Base-by-base conservation (phyloP, 2,888 invertebrate species). In the Galerucella pusilla region DNA sequence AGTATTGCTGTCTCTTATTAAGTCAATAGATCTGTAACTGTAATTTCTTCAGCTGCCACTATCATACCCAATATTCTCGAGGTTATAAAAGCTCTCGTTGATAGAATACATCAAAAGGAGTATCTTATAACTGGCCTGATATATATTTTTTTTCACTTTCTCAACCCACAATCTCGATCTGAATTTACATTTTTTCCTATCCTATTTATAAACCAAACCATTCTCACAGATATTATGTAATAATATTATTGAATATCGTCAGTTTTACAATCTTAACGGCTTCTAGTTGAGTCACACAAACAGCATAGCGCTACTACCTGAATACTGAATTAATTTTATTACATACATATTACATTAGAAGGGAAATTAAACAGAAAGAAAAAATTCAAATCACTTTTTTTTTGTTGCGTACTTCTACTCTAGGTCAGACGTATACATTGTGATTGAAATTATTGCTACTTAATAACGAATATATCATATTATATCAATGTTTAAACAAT, bases 261-360 rank as follows among this genome's bases (percentile, higher is more conserved):
- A 42, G 16, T 42, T 63, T n/a, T 63, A 63, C 63, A 63, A 63
- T 6, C 42, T 14, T 63, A 63, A 63, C 63, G 28, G 63, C 42
- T 12, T 14, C 42, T n/a, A 35, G 14, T 63, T 63, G 63, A 63
- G 35, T 63, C 63, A 63, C 42, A 42, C 63, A n/a, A 42, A 16
- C 14, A 14, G 14, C 28, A 20, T 9, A 42, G 49, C 49, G 49
- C 49, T 49, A 49, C 63, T n/a, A 35, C n/a, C n/a, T 35, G 63
- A 63, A 63, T 63, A 42, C 42, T 12, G 63, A 63, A n/a, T 35
- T 14, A 63, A 35, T 63, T 63, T n/a, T 1, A 42, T 63, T 35
- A 60, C 28, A 28, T 60, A 20, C 60, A 25, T 60, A 59, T n/a
- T 59, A 61, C 61, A 63, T 42, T 63, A 42, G 63, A 63, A 63